A percentile compares a stretch with the other conserved stretches of the same genome.
phyloP scores from a whole-genome alignment of 2,113 vertebrate species.

The Hiodon alosoides region DNA sequence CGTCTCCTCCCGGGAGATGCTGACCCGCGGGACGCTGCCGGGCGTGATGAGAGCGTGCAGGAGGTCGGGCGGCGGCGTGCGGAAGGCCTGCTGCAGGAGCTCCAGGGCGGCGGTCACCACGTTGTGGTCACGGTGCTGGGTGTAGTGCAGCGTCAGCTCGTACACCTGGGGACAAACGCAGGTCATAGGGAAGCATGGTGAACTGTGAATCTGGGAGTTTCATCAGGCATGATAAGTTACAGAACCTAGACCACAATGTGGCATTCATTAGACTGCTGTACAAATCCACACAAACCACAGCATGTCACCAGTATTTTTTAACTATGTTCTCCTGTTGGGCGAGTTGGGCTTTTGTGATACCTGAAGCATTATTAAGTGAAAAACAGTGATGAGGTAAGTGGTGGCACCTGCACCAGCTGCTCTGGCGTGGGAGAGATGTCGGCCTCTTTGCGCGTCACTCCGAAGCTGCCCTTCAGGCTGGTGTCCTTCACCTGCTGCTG shows the following conservation, averaged over 20 bases:
- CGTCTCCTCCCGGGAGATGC: conserved; percentile 65
- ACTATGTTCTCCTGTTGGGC: no score
- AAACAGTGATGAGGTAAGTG: not conserved
- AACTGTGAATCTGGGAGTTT: no score
- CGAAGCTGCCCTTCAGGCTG: conserved; percentile 95
- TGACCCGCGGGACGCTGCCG: conserved; percentile 67
- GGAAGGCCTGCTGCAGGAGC: conserved; percentile 84
- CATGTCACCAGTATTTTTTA: no score
- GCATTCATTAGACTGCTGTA: no score
- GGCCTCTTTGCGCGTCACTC: conserved; percentile 84
- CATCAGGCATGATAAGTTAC: no score
- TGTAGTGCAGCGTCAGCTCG: conserved; percentile 87
- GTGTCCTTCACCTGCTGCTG: conserved; percentile 90
- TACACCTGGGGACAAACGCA: conserved; percentile 69
- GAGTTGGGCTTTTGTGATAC: no score
- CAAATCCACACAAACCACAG: no score
- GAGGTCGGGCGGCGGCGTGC: conserved; percentile 83
- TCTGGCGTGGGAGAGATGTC: conserved; percentile 85
- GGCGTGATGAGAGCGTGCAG: conserved; percentile 72
- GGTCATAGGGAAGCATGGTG: no score
- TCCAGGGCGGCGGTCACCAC: conserved; percentile 91
- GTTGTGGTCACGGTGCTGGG: conserved; percentile 92
- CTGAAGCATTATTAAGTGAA: no score
- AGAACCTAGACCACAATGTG: no score
- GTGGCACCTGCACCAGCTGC: conserved; percentile 81